A percentile compares a stretch with the other conserved stretches of the same genome.
Evolutionary conservation across 2,113 vertebrate genomes (phyloP).

Genomic region (Catharus minimus): DNA sequence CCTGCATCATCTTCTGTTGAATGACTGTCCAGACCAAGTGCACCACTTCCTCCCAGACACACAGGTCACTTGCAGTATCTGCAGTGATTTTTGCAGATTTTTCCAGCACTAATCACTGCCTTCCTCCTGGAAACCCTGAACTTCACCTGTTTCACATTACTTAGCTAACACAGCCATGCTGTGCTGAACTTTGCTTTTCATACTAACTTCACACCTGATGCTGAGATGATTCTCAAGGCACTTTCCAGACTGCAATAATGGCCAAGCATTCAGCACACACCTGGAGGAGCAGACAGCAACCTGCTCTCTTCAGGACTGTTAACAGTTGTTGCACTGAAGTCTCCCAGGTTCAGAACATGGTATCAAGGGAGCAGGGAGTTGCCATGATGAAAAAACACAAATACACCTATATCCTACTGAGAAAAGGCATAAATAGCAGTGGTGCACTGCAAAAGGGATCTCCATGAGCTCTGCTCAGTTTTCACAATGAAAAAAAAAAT

Average conservation of each 20-base stretch:
- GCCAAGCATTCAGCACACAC: rapidly evolving
- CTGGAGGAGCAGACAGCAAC: not conserved
- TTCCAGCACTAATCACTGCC: not conserved
- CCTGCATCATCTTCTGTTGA: not conserved
- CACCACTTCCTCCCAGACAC: not conserved
- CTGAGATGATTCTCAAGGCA: not conserved
- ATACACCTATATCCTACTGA: not conserved
- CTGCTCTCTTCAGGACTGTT: not conserved
- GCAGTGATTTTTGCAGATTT: not conserved
- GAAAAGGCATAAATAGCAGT: not conserved
- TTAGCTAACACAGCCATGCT: not conserved
- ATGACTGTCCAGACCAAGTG: not conserved
- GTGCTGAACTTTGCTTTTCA: not conserved
- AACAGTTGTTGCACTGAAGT: not conserved
- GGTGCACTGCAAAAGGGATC: not conserved
- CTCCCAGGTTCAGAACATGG: not conserved
- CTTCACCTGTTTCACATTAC: not conserved
- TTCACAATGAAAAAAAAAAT: not conserved
- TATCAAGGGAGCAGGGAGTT: not conserved
- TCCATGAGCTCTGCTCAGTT: not conserved
- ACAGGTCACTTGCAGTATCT: not conserved
- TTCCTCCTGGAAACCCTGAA: not conserved
- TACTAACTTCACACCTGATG: not conserved
- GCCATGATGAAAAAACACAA: not conserved
- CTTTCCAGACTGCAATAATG: not conserved